phyloP scores from a whole-genome alignment of 2,113 vertebrate species.

The Dasyornis broadbenti region DNA sequence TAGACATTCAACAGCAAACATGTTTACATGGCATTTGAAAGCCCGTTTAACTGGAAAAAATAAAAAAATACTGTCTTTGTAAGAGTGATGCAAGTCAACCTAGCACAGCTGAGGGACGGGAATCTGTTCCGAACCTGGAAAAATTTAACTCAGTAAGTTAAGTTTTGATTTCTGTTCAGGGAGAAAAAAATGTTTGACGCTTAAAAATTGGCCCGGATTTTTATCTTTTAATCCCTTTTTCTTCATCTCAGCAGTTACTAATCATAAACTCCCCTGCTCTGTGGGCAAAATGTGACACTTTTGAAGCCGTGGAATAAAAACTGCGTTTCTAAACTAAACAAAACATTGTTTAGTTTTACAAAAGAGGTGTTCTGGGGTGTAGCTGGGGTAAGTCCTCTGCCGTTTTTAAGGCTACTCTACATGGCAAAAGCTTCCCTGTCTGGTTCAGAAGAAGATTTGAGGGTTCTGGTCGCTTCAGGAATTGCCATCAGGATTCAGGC shows the following conservation, averaged over 20 bases:
- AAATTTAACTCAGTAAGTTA: not conserved
- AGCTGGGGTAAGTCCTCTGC: not conserved
- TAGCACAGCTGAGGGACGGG: not conserved
- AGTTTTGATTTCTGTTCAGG: not conserved
- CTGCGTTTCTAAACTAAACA: not conserved
- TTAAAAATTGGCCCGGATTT: not conserved
- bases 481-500: not conserved
- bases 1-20: conserved; percentile 48
- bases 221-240: not conserved
- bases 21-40: conserved; percentile 46
- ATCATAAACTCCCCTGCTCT: not conserved
- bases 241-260: not conserved
- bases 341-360: not conserved
- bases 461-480: not conserved
- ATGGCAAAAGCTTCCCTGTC: not conserved
- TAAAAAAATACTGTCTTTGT: not conserved
- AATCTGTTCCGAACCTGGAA: conserved; percentile 6
- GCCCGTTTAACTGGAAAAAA: not conserved
- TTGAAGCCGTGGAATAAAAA: not conserved
- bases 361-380: not conserved
- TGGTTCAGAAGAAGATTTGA: not conserved
- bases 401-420: not conserved
- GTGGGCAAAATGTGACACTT: not conserved
- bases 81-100: not conserved
- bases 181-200: not conserved